A percentile compares a stretch with the other conserved stretches of the same genome.
These are phyloP conservation scores for Neodon shergylaensis DNA, from an alignment of 2,113 vertebrate species.

Conservation along the genomic window DNA sequence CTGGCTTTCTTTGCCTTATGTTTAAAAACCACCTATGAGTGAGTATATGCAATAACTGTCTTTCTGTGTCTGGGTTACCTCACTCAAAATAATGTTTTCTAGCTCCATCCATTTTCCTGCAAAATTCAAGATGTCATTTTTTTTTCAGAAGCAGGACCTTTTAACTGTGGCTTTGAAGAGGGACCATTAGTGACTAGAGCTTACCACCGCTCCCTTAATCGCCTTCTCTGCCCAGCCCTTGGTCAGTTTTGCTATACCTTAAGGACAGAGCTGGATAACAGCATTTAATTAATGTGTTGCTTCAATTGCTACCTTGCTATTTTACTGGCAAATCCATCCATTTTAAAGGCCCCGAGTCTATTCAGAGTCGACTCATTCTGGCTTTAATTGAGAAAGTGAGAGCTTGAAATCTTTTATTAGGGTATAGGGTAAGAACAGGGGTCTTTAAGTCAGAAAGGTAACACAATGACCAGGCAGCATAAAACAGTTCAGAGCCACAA, in stretches of 20 bases:
- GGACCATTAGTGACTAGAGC: background rate
- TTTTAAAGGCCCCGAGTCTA: background rate
- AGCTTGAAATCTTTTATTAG: constrained; percentile 52
- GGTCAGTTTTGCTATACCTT: background rate
- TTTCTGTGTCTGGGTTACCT: too few relatives aligned
- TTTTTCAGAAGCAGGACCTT: background rate
- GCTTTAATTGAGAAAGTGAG: constrained; percentile 50
- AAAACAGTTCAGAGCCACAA: constrained; percentile 64
- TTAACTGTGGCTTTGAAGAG: background rate
- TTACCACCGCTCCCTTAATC: background rate
- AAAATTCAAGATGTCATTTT: too few relatives aligned
- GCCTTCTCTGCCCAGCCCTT: background rate
- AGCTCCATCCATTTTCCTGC: too few relatives aligned
- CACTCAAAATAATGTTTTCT: too few relatives aligned
- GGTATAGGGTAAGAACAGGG: constrained; percentile 21
- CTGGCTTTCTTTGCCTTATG: too few relatives aligned
- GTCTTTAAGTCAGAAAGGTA: constrained; percentile 57
- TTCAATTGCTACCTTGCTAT: background rate
- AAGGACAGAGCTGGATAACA: background rate
- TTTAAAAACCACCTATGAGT: too few relatives aligned
- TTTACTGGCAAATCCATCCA: constrained; percentile 22
- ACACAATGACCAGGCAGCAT: constrained; percentile 68
- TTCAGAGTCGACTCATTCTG: constrained; percentile 7
- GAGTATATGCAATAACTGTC: too few relatives aligned
- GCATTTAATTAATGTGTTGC: constrained; percentile 40